Conservation (phyloP, 2,888 invertebrate genomes). For the Ormyrus thymus region DNA sequence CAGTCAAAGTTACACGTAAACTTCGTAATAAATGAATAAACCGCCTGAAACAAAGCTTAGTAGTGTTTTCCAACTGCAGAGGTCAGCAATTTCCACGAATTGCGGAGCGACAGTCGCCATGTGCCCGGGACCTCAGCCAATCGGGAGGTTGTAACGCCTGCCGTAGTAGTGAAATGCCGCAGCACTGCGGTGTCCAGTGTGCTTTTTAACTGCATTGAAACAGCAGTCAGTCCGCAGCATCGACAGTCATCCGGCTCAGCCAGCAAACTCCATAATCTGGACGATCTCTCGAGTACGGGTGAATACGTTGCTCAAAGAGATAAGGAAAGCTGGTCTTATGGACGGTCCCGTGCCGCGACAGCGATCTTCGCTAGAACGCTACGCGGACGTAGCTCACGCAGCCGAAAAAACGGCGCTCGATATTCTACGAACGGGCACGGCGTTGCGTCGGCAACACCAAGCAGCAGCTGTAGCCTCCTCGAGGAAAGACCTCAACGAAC, state of each 20-base stretch:
- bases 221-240: too few species aligned
- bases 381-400: constrained; percentile 1
- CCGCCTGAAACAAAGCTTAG: too few species aligned
- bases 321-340: constrained; percentile 17
- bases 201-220: background rate
- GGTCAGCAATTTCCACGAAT: background rate
- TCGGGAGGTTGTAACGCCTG: too few species aligned
- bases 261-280: too few species aligned
- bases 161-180: too few species aligned
- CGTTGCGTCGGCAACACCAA: constrained; percentile 42
- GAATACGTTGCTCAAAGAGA: background rate
- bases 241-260: too few species aligned
- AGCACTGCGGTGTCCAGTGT: too few species aligned
- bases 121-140: background rate
- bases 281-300: too few species aligned
- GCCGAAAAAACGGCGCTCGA: constrained; percentile 49
- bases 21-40: too few species aligned
- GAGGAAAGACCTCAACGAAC: constrained; percentile 53
- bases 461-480: constrained; percentile 1
- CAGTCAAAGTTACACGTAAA: too few species aligned
- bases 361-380: constrained; percentile 18
- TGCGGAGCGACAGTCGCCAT: background rate
- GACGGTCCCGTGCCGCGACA: constrained; percentile 28
- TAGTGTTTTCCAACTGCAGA: background rate
- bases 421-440: constrained; percentile 32